Percentiles rank a stretch among this genome's conserved stretches.
Conservation (phyloP, 1,140 invertebrate species). For the Temnothorax longispinosus region DNA sequence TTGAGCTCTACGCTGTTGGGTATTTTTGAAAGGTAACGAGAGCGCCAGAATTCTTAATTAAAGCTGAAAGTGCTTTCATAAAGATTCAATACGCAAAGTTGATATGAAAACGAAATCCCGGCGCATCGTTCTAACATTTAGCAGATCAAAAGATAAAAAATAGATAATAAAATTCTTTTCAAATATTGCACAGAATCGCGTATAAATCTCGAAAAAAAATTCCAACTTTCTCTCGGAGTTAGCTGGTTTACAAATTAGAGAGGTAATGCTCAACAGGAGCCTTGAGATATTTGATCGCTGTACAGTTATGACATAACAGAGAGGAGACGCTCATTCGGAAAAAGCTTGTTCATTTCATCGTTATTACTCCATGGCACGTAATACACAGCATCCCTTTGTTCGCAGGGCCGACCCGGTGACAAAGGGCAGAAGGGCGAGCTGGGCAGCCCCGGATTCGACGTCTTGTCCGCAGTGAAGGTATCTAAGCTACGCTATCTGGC, state of each 20-base stretch:
- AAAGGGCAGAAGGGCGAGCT: conserved; percentile 95
- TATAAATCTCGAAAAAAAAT: neutral
- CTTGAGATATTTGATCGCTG: neutral
- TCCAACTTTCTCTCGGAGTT: neutral
- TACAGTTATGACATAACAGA: neutral
- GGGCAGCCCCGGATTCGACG: conserved; percentile 94
- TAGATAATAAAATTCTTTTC: neutral
- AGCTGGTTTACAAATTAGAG: neutral
- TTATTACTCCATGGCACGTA: conserved; percentile 18
- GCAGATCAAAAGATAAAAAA: neutral
- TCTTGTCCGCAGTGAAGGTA: conserved; percentile 96
- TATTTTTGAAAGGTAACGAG: conserved; percentile 21
- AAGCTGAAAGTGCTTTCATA: conserved; percentile 22
- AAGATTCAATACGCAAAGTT: conserved; percentile 11
- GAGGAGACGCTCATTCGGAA: neutral
- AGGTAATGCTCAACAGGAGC: neutral
- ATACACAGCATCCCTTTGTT: conserved; percentile 70
- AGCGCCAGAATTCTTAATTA: conserved; percentile 41
- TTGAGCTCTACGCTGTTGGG: neutral
- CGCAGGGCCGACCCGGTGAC: conserved; percentile 93
- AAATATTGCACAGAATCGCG: neutral
- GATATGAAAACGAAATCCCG: neutral
- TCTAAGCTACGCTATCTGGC: conserved; percentile 76
- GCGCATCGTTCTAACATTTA: neutral
- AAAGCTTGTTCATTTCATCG: neutral